These are phyloP conservation scores for Silurus asotus DNA, from an alignment of 2,113 vertebrate species.

Conservation along the genomic window DNA sequence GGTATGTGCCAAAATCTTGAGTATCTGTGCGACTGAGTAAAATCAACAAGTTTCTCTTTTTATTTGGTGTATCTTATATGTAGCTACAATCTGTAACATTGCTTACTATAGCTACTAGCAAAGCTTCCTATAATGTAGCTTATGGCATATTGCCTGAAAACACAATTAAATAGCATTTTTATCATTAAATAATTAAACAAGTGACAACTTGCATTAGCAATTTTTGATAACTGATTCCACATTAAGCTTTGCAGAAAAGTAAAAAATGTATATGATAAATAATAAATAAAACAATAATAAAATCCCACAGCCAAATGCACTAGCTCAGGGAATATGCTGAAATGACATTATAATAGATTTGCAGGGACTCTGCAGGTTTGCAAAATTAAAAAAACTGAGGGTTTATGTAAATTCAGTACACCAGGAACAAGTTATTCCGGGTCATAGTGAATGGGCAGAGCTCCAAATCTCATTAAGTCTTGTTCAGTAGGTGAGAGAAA, in stretches of 20 bases:
- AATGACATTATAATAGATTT: not conserved
- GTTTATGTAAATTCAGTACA: conserved; percentile 12
- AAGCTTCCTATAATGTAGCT: not conserved
- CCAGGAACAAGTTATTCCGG: conserved; percentile 24
- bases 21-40: not conserved
- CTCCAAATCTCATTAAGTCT: conserved; percentile 47
- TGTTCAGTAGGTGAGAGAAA: conserved; percentile 33
- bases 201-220: not conserved
- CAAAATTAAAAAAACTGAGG: not conserved
- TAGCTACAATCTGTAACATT: not conserved
- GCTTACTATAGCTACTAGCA: not conserved
- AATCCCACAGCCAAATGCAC: not conserved
- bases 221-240: not conserved
- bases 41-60: not conserved
- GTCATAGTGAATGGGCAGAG: conserved; percentile 46
- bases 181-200: not conserved
- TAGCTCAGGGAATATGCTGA: not conserved
- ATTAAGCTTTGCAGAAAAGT: not conserved
- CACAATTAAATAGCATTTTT: not conserved
- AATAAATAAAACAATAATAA: not conserved
- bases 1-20: not conserved
- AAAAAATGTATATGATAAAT: not conserved
- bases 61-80: not conserved
- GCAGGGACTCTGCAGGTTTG: no score
- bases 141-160: not conserved